phyloP scores from a whole-genome alignment of 1,140 invertebrate species.

The Pseudomyrmex concolor region DNA sequence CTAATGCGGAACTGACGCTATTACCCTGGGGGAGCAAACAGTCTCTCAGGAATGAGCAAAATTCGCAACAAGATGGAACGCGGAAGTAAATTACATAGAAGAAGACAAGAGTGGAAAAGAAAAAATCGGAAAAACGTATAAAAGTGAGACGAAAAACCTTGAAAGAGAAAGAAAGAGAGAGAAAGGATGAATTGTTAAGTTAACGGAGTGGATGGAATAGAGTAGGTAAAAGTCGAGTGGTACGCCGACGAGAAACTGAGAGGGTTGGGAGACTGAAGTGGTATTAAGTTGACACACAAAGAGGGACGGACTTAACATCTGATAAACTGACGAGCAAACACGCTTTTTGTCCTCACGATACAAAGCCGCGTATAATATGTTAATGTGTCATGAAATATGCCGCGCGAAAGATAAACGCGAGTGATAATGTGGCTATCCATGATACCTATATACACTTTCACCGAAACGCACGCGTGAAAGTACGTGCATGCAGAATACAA shows the following conservation, averaged over 20 bases:
- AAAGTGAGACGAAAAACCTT: not conserved
- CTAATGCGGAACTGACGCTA: constrained; percentile 10
- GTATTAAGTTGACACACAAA: constrained; percentile 80
- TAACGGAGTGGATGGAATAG: not conserved
- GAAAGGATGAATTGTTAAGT: too few species aligned
- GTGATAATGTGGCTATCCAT: not conserved
- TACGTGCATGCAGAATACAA: not conserved
- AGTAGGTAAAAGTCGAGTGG: constrained; percentile 26
- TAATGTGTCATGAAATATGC: constrained; percentile 77
- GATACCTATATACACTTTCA: too few species aligned
- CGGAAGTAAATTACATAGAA: constrained; percentile 19
- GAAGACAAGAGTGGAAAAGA: not conserved
- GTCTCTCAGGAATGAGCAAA: not conserved
- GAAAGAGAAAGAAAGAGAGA: not conserved
- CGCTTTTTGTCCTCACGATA: constrained; percentile 75
- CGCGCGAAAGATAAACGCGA: constrained; percentile 67
- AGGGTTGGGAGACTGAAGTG: constrained; percentile 67
- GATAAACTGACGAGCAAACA: constrained; percentile 80
- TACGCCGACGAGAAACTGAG: constrained; percentile 49
- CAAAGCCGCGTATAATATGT: constrained; percentile 72
- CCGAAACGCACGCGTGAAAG: too few species aligned
- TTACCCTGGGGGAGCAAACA: not conserved
- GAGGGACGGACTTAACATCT: constrained; percentile 76
- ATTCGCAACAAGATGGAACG: not conserved
- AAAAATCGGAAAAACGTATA: not conserved